Evolutionary conservation across 2,113 vertebrate genomes (phyloP), one percentile per base, ranked within the genome.

Genomic region (Mohoua ochrocephala): DNA sequence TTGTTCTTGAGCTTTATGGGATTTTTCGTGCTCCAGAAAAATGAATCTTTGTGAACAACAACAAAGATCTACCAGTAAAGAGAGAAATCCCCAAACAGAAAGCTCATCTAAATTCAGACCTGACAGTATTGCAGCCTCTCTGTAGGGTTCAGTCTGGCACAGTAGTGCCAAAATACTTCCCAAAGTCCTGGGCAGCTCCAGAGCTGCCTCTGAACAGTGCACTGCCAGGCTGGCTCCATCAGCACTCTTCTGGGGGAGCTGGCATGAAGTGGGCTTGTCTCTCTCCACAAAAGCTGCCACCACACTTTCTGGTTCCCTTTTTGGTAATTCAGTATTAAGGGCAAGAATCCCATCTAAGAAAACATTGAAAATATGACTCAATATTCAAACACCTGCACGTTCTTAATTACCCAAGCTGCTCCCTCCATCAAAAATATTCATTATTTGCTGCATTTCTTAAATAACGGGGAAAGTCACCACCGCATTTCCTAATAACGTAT

Each of bases 401-500:
- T 64, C 68, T 59, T 90, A 76, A 92, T 67, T 71, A 65, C 42
- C 35, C 10, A 3, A 92, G 73, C 12, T 59, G 15, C 35, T 39
- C 35, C 16, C 27, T 76, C 50, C 57, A 73, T 52, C 71, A 76
- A 67, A 96, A 92, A 80, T 92, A 87, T 69, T 84, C 42, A 63
- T 93, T 96, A 87, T 96, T 84, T 81, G 47, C 33, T 76, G 42
- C 68, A 75, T 96, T 97, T 95, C 97, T 73, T 92, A 96, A 95
- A 92, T 57, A 87, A 91, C 18, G 0, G 75, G 85, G 92, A 69
- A 89, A 96, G 88, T 80, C 80, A 80, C 63, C 19, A 15, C 73
- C 92, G 84, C 80, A 63, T 96, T 97, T 97, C 76, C 91, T 80
- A 86, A 88, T 97, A 95, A 97, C 87, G n/a, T 94, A 93, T 97